Conservation (phyloP, 2,888 invertebrate species). For the Monoplex corrugatus region DNA sequence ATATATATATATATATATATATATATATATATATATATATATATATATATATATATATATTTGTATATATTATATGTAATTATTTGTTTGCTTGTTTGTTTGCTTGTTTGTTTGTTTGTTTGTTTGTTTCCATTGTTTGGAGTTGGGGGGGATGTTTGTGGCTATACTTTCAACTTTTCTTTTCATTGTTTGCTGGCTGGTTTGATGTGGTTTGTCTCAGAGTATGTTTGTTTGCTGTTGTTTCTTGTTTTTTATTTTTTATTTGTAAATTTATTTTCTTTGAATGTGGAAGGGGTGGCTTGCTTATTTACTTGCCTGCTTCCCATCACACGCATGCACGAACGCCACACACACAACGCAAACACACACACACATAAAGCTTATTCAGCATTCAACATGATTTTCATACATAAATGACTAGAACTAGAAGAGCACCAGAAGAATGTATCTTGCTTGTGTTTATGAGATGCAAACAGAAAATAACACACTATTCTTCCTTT, state of each 20-base stretch:
- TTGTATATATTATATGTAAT: not conserved
- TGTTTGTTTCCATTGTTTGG: not conserved
- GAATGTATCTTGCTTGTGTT: too few species aligned
- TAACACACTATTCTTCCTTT: too few species aligned
- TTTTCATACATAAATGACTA: too few species aligned
- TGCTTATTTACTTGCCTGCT: not conserved
- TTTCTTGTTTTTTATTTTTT: too few species aligned
- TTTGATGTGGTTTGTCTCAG: too few species aligned
- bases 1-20: constrained; percentile 31
- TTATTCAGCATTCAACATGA: not conserved
- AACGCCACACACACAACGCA: not conserved
- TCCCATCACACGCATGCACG: not conserved
- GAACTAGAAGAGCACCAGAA: too few species aligned
- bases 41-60: not conserved
- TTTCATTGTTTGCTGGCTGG: too few species aligned
- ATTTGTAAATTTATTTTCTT: too few species aligned
- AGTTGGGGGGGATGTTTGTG: not conserved
- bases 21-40: constrained; percentile 23
- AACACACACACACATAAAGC: not conserved
- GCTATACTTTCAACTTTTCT: too few species aligned
- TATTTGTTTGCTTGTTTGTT: not conserved
- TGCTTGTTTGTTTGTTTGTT: not conserved
- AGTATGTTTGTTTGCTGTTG: not conserved
- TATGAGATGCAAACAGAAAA: too few species aligned
- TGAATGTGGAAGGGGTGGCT: too few species aligned